These are phyloP conservation scores for Oreochromis niloticus DNA, from an alignment of 2,113 vertebrate species.

Conservation along the genomic window DNA sequence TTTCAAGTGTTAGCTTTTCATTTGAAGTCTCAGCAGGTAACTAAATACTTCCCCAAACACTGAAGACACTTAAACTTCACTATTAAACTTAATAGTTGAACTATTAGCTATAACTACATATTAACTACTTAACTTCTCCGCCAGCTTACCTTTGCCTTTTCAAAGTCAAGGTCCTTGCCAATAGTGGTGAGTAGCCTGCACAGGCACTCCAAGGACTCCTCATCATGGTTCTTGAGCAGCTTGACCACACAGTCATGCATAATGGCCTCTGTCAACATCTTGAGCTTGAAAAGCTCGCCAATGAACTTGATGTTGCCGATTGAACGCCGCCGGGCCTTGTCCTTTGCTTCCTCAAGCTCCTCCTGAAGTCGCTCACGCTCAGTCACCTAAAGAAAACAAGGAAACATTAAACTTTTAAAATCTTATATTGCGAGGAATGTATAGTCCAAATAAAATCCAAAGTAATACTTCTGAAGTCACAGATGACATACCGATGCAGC, in stretches of 20 bases:
- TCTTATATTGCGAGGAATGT: neutral
- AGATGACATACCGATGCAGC: constrained; percentile 78
- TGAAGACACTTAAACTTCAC: neutral
- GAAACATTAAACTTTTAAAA: neutral
- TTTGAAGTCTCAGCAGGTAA: neutral
- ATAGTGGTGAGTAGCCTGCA: constrained; percentile 95
- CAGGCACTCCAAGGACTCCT: constrained; percentile 93
- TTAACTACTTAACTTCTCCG: neutral
- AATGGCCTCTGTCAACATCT: constrained; percentile 97
- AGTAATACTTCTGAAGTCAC: neutral
- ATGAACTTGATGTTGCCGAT: constrained; percentile 98
- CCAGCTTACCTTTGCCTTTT: constrained; percentile 90
- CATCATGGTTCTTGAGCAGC: constrained; percentile 93
- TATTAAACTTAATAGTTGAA: neutral
- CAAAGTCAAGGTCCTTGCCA: constrained; percentile 96
- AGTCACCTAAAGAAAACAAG: constrained; percentile 66
- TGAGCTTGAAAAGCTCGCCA: constrained; percentile 95
- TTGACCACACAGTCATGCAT: constrained; percentile 99
- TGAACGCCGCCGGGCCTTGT: constrained; percentile 91
- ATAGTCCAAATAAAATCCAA: neutral
- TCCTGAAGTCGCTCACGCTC: constrained; percentile 87
- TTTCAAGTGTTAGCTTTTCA: neutral
- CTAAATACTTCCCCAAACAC: neutral
- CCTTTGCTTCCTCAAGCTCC: constrained; percentile 91
- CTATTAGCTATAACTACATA: neutral